A percentile compares a stretch with the other conserved stretches of the same genome.
These are phyloP conservation scores for Eclectus roratus DNA, from an alignment of 2,113 vertebrate genomes.

Conservation along the genomic window DNA sequence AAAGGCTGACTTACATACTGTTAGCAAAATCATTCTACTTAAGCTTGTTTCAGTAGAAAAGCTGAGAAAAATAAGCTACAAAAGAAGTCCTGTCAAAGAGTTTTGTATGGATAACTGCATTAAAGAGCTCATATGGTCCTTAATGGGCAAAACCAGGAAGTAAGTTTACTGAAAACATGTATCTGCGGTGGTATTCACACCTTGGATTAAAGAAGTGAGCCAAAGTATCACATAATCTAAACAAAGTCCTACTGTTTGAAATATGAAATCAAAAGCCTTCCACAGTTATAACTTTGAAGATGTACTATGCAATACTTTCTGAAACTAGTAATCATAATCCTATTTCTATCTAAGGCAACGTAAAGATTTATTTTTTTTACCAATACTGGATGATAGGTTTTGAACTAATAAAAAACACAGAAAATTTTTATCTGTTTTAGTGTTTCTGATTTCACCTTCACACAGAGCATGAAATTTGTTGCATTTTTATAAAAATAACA, in stretches of 20 bases:
- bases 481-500: neutral
- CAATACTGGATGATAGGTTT: neutral
- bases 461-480: neutral
- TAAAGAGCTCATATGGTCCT: neutral
- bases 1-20: neutral
- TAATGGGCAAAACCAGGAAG: neutral
- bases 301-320: neutral
- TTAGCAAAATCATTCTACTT: neutral
- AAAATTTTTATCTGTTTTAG: neutral
- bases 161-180: neutral
- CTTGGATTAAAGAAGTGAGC: neutral
- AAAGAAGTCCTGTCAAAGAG: neutral
- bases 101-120: neutral
- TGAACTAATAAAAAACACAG: neutral
- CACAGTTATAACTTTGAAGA: neutral
- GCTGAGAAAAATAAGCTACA: neutral
- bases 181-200: neutral
- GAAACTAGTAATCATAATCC: neutral
- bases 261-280: neutral
- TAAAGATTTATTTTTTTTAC: neutral
- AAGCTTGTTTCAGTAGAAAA: neutral
- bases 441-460: neutral
- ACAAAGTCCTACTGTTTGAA: neutral
- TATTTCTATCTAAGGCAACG: neutral
- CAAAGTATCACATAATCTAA: neutral